Percentiles rank a stretch among this genome's conserved stretches.
Evolutionary conservation across 2,888 invertebrate genomes (phyloP).

Genomic region (Phalera bucephala): DNA sequence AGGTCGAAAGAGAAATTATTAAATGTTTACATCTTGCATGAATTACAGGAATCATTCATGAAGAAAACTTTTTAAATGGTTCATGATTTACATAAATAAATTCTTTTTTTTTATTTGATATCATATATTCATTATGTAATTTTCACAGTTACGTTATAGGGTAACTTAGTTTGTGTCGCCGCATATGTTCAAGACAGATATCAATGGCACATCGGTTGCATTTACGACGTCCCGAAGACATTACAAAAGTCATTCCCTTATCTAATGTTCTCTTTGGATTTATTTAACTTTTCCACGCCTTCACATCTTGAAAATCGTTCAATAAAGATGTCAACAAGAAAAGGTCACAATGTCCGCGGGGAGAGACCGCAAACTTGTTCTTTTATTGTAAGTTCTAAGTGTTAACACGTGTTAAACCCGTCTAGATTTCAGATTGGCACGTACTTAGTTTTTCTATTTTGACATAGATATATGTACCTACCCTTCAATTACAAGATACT

Average conservation of each 20-base stretch:
- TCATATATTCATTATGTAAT: too few relatives aligned
- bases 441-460: too few relatives aligned
- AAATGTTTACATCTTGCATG: conserved; percentile 4
- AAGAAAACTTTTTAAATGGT: too few relatives aligned
- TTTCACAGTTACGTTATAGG: conserved; percentile 6
- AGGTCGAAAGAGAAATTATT: conserved; percentile 6
- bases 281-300: conserved; percentile 81
- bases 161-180: conserved; percentile 47
- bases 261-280: conserved; percentile 78
- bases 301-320: conserved; percentile 72
- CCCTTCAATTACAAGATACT: too few relatives aligned
- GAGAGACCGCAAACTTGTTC: conserved; percentile 43
- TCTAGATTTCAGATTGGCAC: conserved; percentile 6
- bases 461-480: too few relatives aligned
- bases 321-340: conserved; percentile 78
- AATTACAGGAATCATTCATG: too few relatives aligned
- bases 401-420: conserved; percentile 24
- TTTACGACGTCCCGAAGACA: conserved; percentile 80
- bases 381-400: conserved; percentile 39
- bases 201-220: conserved; percentile 76
- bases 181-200: conserved; percentile 63
- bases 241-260: conserved; percentile 81
- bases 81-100: too few relatives aligned
- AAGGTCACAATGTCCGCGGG: conserved; percentile 59
- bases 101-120: too few relatives aligned